Evolutionary conservation across 2,797 vertebrate genomes (phyloP).

Genomic region (Ctenopoma multispine): DNA sequence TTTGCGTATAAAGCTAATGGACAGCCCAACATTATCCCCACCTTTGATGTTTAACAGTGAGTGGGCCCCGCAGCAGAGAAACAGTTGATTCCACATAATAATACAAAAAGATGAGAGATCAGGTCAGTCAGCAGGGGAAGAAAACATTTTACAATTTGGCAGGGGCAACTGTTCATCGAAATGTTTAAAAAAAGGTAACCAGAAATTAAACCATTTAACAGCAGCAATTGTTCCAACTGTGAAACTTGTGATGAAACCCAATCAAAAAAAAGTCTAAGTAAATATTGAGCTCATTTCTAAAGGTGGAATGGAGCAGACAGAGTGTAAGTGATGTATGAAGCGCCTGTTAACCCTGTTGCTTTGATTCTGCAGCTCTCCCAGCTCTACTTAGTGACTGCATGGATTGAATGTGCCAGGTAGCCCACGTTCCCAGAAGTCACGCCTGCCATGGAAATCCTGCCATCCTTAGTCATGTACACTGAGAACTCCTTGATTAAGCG

Average conservation of each 20-base stretch:
- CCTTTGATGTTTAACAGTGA: slow-evolving; percentile 16
- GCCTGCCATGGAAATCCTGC: slow-evolving; percentile 96
- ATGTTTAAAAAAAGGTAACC: slow-evolving; percentile 1
- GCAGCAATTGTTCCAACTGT: slow-evolving; percentile 21
- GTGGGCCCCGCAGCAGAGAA: slow-evolving; percentile 37
- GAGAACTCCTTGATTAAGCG: slow-evolving; percentile 95
- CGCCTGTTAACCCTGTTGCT: slow-evolving; percentile 56
- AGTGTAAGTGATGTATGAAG: slow-evolving; percentile 33
- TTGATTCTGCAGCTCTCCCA: slow-evolving; percentile 54
- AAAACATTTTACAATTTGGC: slow-evolving; percentile 32
- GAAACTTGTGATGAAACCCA: slow-evolving; percentile 52
- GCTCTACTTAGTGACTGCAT: slow-evolving; percentile 92
- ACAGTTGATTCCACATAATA: slow-evolving; percentile 54
- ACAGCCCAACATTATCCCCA: neutral
- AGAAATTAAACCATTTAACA: slow-evolving; percentile 38
- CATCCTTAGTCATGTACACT: slow-evolving; percentile 98
- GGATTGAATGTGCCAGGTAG: slow-evolving; percentile 93
- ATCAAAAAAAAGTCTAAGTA: slow-evolving; percentile 52
- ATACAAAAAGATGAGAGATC: slow-evolving; percentile 43
- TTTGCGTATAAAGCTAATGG: slow-evolving; percentile 9
- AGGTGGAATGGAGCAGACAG: slow-evolving; percentile 61
- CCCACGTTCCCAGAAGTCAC: slow-evolving; percentile 92
- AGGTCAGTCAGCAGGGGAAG: slow-evolving; percentile 25
- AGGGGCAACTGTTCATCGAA: slow-evolving; percentile 28
- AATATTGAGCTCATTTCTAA: slow-evolving; percentile 49